phyloP scores from a whole-genome alignment of 1,140 invertebrate species.

The Piezodorus guildinii region DNA sequence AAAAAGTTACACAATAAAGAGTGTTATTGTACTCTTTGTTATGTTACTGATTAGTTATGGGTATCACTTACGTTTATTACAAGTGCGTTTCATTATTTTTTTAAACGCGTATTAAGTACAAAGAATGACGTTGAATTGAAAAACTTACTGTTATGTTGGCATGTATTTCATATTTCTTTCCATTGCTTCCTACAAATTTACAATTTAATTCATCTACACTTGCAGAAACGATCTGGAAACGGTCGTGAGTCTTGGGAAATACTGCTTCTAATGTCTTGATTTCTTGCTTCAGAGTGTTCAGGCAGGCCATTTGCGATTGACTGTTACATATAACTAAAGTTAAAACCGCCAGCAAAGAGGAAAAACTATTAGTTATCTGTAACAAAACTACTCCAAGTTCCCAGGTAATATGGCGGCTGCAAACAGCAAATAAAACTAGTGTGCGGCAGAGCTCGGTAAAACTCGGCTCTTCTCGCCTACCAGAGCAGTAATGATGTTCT shows the following conservation, averaged over 20 bases:
- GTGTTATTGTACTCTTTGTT: conserved; percentile 1
- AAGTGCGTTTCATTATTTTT: background rate
- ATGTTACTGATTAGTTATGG: conserved; percentile 9
- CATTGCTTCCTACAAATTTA: conserved; percentile 87
- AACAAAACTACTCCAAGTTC: background rate
- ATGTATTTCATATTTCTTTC: conserved; percentile 91
- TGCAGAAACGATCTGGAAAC: conserved; percentile 93
- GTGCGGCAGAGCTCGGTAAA: conserved; percentile 4
- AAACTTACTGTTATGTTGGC: conserved; percentile 91
- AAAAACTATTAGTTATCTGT: background rate
- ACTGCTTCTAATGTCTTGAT: conserved; percentile 90
- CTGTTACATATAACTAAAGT: conserved; percentile 10
- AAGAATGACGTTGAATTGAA: background rate
- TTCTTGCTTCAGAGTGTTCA: conserved; percentile 94
- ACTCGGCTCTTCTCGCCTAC: background rate
- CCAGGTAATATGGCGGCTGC: conserved; percentile 16
- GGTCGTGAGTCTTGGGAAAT: conserved; percentile 90
- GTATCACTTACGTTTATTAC: background rate
- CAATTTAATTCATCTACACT: conserved; percentile 97
- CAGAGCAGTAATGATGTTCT: too few species aligned
- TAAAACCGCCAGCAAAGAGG: background rate
- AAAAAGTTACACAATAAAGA: too few species aligned
- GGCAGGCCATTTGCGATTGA: conserved; percentile 76
- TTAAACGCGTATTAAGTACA: too few species aligned
- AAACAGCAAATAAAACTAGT: conserved; percentile 3